Base-by-base conservation (phyloP, 2,888 invertebrate species). In the Blera fallax region DNA sequence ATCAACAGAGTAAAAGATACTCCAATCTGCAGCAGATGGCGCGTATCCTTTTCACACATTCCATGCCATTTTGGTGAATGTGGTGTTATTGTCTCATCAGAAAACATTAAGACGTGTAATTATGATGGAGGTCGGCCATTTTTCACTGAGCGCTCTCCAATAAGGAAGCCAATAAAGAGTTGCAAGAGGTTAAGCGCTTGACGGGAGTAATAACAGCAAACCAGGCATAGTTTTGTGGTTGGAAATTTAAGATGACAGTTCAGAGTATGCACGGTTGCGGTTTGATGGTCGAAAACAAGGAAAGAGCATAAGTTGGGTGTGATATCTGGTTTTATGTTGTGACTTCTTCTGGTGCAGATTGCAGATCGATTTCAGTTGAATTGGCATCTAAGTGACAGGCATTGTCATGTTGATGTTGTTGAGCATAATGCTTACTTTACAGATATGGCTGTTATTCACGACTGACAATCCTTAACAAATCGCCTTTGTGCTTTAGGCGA, bases 221-320 rank as follows among this genome's bases (percentile, higher is more conserved):
- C 32, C 18, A 18, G 5, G 37, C 21, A 58, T n/a, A 69, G 24
- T 65, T 72, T 74, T 76, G 81, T 45, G 76, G 67, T 54, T n/a
- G 34, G 85, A 81, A 81, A 85, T 65, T 85, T 48, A 80, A 85
- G 84, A 85, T 60, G 70, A 70, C 76, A 79, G 73, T 62, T 32
- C 58, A 52, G 29, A 32, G 34, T 54, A 4, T 78, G 72, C 65
- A 72, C 27, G 32, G 52, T 67, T 81, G 81, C 60, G 81, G 81
- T 85, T 74, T 69, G 1, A 14, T 3, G 16, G 4, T 58, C 4
- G 34, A 32, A 29, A 27, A 34, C 32, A 60, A 2, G 54, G 45
- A 58, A 29, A 64, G 72, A 79, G 14, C 24, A 4, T 24, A 24
- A 54, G 48, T n/a, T 54, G 29, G 16, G 58, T 27, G 45, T 14